Percentiles rank a stretch among this genome's conserved stretches.
Conservation (phyloP, 2,113 vertebrate species). For the Strigops habroptila region DNA sequence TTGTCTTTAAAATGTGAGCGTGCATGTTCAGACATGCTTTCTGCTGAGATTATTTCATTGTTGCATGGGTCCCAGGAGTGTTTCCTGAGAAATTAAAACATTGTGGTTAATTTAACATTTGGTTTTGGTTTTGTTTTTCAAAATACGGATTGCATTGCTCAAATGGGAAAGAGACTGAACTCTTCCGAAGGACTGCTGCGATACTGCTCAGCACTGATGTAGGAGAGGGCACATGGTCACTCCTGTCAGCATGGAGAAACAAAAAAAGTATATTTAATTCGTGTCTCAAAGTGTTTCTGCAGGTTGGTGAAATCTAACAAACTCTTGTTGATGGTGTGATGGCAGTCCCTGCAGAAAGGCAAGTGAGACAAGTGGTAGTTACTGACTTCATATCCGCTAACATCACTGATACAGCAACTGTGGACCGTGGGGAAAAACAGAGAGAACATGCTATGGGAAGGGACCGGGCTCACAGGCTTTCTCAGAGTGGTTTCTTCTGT, state of each 20-base stretch:
- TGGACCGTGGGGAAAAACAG: background rate
- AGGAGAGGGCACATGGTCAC: background rate
- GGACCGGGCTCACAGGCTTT: background rate
- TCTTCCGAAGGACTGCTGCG: background rate
- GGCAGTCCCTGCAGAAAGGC: background rate
- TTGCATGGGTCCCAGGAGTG: background rate
- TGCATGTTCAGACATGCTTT: background rate
- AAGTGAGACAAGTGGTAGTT: background rate
- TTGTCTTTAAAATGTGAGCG: background rate
- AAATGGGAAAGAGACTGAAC: background rate
- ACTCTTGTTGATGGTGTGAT: background rate
- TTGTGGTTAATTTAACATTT: background rate
- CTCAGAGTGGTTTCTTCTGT: background rate
- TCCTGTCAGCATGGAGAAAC: background rate
- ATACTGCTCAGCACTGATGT: accelerated
- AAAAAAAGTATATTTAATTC: background rate
- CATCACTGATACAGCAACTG: background rate
- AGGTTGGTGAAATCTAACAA: background rate
- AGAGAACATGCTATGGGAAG: background rate
- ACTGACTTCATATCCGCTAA: too few species aligned
- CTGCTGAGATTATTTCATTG: background rate
- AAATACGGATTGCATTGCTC: accelerated
- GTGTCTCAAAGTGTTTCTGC: background rate
- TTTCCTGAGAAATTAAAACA: background rate
- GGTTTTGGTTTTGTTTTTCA: background rate